Evolutionary conservation across 2,113 vertebrate genomes (phyloP), one percentile per base, ranked within the genome.

Genomic region (Plotosus lineatus): DNA sequence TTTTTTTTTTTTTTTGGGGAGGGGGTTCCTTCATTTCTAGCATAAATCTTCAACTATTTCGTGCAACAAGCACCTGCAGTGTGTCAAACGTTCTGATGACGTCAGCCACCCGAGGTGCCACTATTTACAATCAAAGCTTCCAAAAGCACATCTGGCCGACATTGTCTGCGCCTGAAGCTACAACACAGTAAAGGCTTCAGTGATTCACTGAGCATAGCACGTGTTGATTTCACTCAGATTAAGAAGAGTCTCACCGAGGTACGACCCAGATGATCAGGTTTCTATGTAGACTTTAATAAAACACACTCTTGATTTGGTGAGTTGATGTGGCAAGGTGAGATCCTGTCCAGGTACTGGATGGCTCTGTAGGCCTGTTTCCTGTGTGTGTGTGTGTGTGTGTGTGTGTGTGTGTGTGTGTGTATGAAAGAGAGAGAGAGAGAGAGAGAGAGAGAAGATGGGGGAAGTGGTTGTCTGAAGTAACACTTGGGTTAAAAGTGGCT

Each of bases 121-220:
- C 74, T 85, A 65, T 81, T 85, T 83, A 85, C 81, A 75, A 60
- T 76, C 28, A 26, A 75, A 76, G 53, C 19, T 71, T 72, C 21
- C 4, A 40, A 48, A 58, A 56, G 11, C 33, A 17, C 63, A 42
- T 14, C 44, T 66, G 44, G 46, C 53, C 46, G 19, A 31, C n/a
- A 68, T 81, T 66, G 55, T 75, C 44, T 80, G 55, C 48, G 26
- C 53, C 69, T 60, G 44, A 79, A 38, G 83, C 80, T 85, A 82
- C 75, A 75, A 55, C 82, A 82, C 75, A 75, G 48, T 78, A 68
- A 42, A 28, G 46, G 56, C 69, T 33, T 68, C 42, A 33, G n/a
- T 75, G 0, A 60, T 23, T 68, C 46, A 55, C 46, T 48, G 78
- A 58, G 6, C 65, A 58, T 28, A 36, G 31, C 68, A 48, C 63